Evolutionary conservation across 35 echinoderm and acorn worm genomes (phyloP), one percentile per base, ranked within the genome.

Genomic region (Anneissia japonica): DNA sequence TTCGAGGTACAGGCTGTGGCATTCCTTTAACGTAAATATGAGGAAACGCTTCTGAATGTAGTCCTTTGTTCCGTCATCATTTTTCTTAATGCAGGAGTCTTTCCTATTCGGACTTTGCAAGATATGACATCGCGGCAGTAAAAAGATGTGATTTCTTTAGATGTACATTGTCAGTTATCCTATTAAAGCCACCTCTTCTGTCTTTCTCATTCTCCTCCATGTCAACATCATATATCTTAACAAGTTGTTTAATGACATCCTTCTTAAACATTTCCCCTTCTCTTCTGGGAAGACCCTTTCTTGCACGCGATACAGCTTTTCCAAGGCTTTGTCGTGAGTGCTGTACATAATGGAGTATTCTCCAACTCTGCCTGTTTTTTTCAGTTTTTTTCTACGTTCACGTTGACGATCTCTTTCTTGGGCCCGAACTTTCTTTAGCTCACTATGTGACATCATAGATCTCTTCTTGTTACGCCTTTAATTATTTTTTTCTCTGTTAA

Each of bases 91-190:
- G 12, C 10, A 32, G 32, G 34, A 51, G 81, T 83, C 81, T 35
- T 83, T 83, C 28, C 81, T 38, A 56, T 83, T 56, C 56, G 41
- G 35, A 11, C 21, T 35, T 23, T 80, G 77, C 77, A 82, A 31
- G 79, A 82, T 39, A 82, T 82, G 81, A 56, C 40, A 83, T 83
- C 81, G 23, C 43, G 81, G 31, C 81, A 83, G 36, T 83, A 56
- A 51, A 17, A 83, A 35, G 0, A 39, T 51, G 31, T 83, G 29
- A 83, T 55, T 30, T 39, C 81, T 43, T 83, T 64, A 11, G 21
- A 17, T n/a, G 16, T 31, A 4, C n/a, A n/a, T 33, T 45, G 11
- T 83, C 45, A 51, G 45, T 32, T 33, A 56, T 46, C 31, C 80
- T 46, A 82, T 64, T 64, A 64, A 23, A 64, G 51, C 51, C 51